Base-by-base conservation (phyloP, 2,888 invertebrate genomes). In the Tridacna crocea region DNA sequence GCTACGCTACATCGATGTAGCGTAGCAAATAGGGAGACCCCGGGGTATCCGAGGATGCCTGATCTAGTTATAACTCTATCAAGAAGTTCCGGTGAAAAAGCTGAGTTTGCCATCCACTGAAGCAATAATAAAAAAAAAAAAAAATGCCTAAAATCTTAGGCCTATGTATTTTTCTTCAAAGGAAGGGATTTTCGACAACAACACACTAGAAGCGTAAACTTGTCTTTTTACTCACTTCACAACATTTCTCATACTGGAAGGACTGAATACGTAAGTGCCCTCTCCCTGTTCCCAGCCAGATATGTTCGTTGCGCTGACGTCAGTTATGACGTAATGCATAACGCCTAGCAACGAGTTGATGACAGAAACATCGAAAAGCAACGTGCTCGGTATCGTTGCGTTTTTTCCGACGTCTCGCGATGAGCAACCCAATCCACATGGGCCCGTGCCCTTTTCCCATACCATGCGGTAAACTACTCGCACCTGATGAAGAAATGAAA, bases 401-500 rank as follows among this genome's bases (percentile, higher is more conserved):
- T 26, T 65, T 11, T 11, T 65, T 24, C 80, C 84, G 12, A 86
- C 61, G n/a, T 82, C 75, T 13, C 75, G 11, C 10, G 22, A 24
- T 4, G 73, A 74, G 73, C 88, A 88, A 15, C 73, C 48, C 0
- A 66, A 22, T 0, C 86, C 86, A 75, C 88, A 88, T 6, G 86
- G 86, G 17, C 88, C 88, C 2, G 81, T 80, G 0, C 86, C 86
- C 36, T 80, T 86, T 66, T 88, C 77, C 88, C 86, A 88, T 36
- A 84, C 72, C 46, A 83, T 26, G 17, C 88, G 76, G 55, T 84
- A 84, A 6, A 80, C 80, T 19, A 86, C 75, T 15, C 86, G 70
- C 13, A 84, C 66, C 82, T 75, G 61, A 26, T 8, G 36, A 36
- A 36, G 36, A 36, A 36, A 36, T 36, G 36, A 2, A 36, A 36